These are phyloP conservation scores for Ficedula albicollis DNA, from an alignment of 2,797 vertebrate genomes.

Conservation along the genomic window DNA sequence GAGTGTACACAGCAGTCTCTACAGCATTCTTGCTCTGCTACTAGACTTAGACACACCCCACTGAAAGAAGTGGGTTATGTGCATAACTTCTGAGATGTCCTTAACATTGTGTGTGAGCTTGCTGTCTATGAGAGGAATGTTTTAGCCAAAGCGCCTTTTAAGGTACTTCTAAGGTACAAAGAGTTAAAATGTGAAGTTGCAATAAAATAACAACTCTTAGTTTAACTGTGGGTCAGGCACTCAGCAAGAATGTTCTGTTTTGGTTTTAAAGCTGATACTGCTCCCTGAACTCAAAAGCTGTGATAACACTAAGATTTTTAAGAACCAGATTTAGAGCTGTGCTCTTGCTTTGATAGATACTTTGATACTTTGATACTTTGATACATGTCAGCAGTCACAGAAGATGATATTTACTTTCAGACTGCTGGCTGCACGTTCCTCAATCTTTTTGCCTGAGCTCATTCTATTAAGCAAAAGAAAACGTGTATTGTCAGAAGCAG, in stretches of 20 bases:
- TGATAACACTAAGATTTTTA: neutral
- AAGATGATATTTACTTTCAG: constrained; percentile 34
- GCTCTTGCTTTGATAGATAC: neutral
- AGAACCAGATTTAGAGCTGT: neutral
- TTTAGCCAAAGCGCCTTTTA: neutral
- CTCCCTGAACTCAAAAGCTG: neutral
- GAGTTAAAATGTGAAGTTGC: neutral
- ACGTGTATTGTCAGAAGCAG: neutral
- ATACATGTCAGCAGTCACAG: constrained; percentile 1
- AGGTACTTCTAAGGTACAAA: neutral
- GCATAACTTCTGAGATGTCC: neutral
- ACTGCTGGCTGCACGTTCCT: neutral
- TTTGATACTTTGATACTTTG: too few species aligned
- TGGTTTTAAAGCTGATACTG: neutral
- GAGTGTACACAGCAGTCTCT: neutral
- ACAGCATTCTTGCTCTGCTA: neutral
- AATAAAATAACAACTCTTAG: neutral
- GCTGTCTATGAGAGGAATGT: neutral
- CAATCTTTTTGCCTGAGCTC: constrained; percentile 14
- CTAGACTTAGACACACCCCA: neutral
- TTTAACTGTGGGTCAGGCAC: neutral
- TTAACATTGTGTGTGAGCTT: neutral
- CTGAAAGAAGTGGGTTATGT: neutral
- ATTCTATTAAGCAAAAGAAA: constrained; percentile 15
- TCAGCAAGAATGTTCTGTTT: neutral